phyloP scores from a whole-genome alignment of 2,888 invertebrate species.

The Lithophane leautieri region DNA sequence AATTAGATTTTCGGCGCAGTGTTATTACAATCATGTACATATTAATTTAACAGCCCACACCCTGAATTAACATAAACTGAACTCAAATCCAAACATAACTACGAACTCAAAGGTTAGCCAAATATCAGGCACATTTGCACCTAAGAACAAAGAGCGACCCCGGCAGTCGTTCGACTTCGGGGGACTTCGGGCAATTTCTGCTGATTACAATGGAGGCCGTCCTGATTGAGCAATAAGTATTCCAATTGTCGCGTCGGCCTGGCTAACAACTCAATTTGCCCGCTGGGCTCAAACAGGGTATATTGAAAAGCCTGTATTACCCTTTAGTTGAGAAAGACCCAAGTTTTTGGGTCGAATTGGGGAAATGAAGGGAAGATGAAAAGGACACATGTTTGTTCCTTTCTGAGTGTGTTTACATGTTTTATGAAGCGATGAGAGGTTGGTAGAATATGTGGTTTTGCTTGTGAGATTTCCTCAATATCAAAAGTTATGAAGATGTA shows the following conservation, averaged over 20 bases:
- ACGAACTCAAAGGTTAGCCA: constrained; percentile 3
- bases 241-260: constrained; percentile 63
- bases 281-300: constrained; percentile 60
- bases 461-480: background rate
- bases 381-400: constrained; percentile 38
- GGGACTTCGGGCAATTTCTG: constrained; percentile 33
- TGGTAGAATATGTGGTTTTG: background rate
- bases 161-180: constrained; percentile 19
- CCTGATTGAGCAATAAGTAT: constrained; percentile 68
- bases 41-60: constrained; percentile 24
- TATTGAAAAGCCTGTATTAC: constrained; percentile 68
- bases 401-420: constrained; percentile 32
- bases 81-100: constrained; percentile 5
- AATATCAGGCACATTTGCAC: constrained; percentile 20
- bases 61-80: constrained; percentile 15
- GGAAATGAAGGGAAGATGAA: constrained; percentile 55
- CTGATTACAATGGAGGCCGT: constrained; percentile 55
- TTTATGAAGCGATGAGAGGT: constrained; percentile 16
- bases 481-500: background rate
- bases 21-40: background rate
- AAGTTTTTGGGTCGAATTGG: constrained; percentile 53
- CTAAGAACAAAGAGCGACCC: background rate
- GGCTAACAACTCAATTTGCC: constrained; percentile 70
- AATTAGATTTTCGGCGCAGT: constrained; percentile 19
- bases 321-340: constrained; percentile 51